Evolutionary conservation across 2,797 vertebrate genomes (phyloP).

Genomic region (Myotis vivesi): DNA sequence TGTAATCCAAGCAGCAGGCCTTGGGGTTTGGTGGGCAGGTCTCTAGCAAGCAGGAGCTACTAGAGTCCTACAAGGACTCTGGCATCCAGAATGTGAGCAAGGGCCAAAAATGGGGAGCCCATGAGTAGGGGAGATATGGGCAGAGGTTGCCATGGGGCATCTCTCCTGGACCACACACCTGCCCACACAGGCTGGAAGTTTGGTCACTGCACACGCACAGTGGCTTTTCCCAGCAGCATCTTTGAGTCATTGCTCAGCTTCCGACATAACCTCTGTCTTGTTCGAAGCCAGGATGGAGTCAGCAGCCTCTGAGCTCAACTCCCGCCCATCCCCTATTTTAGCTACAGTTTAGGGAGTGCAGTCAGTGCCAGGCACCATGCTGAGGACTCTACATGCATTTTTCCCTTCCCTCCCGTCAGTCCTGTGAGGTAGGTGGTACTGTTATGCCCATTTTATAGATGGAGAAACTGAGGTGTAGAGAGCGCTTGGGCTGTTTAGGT

Average conservation of each 20-base stretch:
- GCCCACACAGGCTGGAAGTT: background rate
- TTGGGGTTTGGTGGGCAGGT: background rate
- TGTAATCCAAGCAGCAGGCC: background rate
- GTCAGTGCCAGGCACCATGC: background rate
- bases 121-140: too few species aligned
- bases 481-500: background rate
- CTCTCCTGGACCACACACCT: background rate
- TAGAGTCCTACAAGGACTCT: background rate
- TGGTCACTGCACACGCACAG: background rate
- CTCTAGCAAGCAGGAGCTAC: background rate
- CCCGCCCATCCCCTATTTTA: background rate
- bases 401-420: background rate
- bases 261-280: background rate
- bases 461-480: background rate
- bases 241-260: background rate
- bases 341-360: background rate
- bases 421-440: background rate
- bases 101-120: background rate
- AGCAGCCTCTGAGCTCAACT: background rate
- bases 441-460: background rate
- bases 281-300: background rate
- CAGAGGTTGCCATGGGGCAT: background rate
- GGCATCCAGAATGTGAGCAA: background rate
- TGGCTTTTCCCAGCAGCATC: background rate
- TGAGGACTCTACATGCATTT: background rate